Conservation (phyloP, 2,888 invertebrate genomes). For the Drosophila subquinaria region DNA sequence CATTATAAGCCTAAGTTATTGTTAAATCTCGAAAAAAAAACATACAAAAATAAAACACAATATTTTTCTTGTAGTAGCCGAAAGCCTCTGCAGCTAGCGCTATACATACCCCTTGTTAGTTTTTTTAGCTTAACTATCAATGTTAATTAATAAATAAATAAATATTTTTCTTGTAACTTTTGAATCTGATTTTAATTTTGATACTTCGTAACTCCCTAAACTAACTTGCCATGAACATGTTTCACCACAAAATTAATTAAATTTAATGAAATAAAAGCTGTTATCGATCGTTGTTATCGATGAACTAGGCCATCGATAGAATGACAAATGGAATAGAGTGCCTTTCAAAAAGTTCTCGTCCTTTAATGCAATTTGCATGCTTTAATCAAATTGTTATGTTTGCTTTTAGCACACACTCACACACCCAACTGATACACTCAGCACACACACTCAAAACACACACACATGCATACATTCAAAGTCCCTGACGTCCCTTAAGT, state of each 20-base stretch:
- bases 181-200: not conserved
- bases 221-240: not conserved
- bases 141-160: no score
- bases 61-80: no score
- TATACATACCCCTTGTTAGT: no score
- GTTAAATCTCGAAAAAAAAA: no score
- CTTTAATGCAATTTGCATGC: constrained; percentile 63
- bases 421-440: not conserved
- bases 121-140: no score
- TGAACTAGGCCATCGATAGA: not conserved
- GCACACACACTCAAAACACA: constrained; percentile 6
- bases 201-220: not conserved
- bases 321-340: constrained; percentile 21
- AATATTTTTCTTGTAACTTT: not conserved
- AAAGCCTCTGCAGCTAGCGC: no score
- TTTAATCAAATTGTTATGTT: constrained; percentile 68
- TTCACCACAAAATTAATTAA: not conserved
- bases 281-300: constrained; percentile 1
- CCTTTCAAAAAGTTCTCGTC: constrained; percentile 1
- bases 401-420: constrained; percentile 29
- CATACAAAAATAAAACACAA: not conserved
- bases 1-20: no score
- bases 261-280: not conserved
- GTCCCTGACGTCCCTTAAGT: constrained; percentile 10
- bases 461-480: not conserved